These are phyloP conservation scores for Elmis aenea DNA, from an alignment of 2,888 invertebrate species.

Conservation along the genomic window DNA sequence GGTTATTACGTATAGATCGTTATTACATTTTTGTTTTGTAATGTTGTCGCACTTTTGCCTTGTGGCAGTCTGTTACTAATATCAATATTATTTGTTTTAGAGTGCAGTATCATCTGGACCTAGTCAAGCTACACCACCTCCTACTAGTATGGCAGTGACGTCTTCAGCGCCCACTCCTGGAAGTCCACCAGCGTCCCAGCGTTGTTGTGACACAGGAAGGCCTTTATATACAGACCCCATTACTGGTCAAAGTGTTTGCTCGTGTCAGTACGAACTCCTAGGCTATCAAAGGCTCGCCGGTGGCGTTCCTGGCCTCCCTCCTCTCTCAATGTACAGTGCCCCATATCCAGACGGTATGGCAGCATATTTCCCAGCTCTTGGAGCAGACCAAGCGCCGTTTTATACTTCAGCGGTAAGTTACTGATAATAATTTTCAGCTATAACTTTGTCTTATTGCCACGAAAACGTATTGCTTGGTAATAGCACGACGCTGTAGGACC, in stretches of 20 bases:
- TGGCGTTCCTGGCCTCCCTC: constrained; percentile 63
- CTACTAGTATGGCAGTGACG: constrained; percentile 45
- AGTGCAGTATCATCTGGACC: constrained; percentile 40
- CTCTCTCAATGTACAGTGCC: constrained; percentile 73
- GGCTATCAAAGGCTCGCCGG: constrained; percentile 75
- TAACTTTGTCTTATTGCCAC: too few relatives aligned
- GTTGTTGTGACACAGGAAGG: constrained; percentile 90
- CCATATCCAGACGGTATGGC: constrained; percentile 81
- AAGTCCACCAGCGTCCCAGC: constrained; percentile 50
- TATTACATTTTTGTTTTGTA: too few relatives aligned
- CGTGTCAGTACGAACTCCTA: constrained; percentile 85
- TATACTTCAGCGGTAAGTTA: constrained; percentile 78
- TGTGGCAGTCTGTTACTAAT: background rate
- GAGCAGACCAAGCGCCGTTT: constrained; percentile 81
- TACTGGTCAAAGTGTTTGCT: constrained; percentile 83
- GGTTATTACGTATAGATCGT: too few relatives aligned
- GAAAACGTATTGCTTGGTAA: too few relatives aligned
- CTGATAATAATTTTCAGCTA: too few relatives aligned
- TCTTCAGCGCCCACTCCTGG: constrained; percentile 48
- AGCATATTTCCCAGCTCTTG: constrained; percentile 78
- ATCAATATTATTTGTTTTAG: constrained; percentile 34
- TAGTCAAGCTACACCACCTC: constrained; percentile 33
- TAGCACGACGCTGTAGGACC: too few relatives aligned
- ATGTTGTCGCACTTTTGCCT: too few relatives aligned
- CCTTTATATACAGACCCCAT: constrained; percentile 86